phyloP scores from a whole-genome alignment of 1,140 invertebrate species.

The Thaumatotibia leucotreta region DNA sequence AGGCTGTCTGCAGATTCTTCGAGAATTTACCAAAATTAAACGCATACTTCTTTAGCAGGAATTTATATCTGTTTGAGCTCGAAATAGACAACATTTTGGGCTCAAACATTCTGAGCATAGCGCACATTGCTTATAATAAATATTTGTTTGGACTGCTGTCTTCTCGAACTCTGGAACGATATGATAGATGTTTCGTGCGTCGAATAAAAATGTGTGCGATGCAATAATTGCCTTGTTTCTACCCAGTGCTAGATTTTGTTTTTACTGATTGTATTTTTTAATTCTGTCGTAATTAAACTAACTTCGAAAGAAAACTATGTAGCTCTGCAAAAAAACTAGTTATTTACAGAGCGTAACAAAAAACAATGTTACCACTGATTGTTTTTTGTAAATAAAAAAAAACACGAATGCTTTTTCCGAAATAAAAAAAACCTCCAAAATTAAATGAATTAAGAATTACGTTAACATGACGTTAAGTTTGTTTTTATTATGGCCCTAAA shows the following conservation, averaged over 20 bases:
- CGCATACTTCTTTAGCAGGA: slow-evolving; percentile 1
- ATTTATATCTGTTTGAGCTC: slow-evolving; percentile 8
- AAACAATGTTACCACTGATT: no score
- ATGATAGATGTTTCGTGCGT: background rate
- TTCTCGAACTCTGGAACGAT: background rate
- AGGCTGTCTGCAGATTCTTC: background rate
- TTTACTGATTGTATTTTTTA: background rate
- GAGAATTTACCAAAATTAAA: slow-evolving; percentile 6
- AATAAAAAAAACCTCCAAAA: no score
- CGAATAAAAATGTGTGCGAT: background rate
- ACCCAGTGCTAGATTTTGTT: background rate
- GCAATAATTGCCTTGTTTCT: background rate
- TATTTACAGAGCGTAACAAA: no score
- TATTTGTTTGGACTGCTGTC: background rate
- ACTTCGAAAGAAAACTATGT: no score
- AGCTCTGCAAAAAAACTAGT: no score
- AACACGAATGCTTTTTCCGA: no score
- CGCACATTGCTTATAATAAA: slow-evolving; percentile 5
- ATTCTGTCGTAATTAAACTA: no score
- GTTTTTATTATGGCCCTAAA: no score
- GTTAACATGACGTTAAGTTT: no score
- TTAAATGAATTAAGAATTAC: no score
- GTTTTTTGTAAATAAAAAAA: no score
- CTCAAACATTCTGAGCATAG: background rate
- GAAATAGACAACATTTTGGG: background rate